A percentile compares a stretch with the other conserved stretches of the same genome.
Evolutionary conservation across 2,113 vertebrate genomes (phyloP).

Genomic region (Gnathonemus longibarbis): DNA sequence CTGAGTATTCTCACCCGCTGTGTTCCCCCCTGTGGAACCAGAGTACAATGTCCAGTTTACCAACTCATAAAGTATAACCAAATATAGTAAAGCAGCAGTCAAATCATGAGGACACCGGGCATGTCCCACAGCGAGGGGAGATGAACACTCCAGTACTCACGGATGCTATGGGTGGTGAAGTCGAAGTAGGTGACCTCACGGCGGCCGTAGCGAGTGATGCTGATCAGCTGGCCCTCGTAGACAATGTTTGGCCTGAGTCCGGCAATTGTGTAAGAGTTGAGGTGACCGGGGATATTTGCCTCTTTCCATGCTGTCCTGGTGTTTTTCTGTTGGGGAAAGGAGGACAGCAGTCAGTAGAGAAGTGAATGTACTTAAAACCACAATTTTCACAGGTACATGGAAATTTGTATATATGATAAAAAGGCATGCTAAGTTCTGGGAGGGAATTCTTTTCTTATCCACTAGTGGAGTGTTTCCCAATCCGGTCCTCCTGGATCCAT

Average conservation of each 20-base stretch:
- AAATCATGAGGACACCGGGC: background rate
- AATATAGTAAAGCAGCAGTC: background rate
- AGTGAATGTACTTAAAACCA: background rate
- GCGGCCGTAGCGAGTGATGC: constrained; percentile 74
- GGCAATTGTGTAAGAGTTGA: constrained; percentile 90
- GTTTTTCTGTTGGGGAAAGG: constrained; percentile 68
- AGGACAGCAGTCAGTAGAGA: background rate
- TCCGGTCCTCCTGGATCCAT: background rate
- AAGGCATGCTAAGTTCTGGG: background rate
- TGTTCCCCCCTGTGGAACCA: constrained; percentile 57
- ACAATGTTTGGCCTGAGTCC: constrained; percentile 80
- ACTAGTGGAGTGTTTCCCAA: background rate
- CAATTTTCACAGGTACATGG: background rate
- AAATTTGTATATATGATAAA: background rate
- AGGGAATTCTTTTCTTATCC: background rate
- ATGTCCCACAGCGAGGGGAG: background rate
- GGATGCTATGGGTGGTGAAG: constrained; percentile 74
- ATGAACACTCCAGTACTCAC: constrained; percentile 57
- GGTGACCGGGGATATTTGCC: constrained; percentile 78
- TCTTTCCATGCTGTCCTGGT: constrained; percentile 70
- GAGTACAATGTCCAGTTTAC: background rate
- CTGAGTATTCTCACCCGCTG: constrained; percentile 74
- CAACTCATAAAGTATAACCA: background rate
- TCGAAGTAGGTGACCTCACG: constrained; percentile 83
- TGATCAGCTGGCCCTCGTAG: constrained; percentile 94